Conservation (phyloP, 1,140 invertebrate species). For the Nebria ingens region DNA sequence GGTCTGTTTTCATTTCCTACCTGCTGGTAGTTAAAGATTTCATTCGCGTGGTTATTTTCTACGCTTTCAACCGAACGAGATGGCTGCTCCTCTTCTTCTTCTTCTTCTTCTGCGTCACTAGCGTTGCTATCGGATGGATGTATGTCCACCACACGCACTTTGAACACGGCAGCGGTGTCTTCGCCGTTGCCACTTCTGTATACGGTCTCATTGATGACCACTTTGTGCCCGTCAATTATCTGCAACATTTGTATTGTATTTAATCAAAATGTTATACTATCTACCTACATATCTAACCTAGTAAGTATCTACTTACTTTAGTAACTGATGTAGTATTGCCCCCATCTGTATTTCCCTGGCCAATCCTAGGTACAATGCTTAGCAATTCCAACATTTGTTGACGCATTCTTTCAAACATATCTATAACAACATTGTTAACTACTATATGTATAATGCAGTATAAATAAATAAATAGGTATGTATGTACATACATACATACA, state of each 20-base stretch:
- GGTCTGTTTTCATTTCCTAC: neutral
- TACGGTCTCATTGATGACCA: neutral
- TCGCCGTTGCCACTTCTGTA: neutral
- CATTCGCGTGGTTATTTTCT: neutral
- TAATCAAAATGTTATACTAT: neutral
- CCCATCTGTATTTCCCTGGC: neutral
- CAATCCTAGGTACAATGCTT: neutral
- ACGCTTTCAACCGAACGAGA: neutral
- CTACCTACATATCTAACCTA: neutral
- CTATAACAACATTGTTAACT: neutral
- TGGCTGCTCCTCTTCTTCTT: neutral
- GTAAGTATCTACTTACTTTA: neutral
- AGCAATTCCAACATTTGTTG: neutral
- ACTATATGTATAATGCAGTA: neutral
- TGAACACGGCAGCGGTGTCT: neutral
- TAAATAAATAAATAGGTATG: neutral
- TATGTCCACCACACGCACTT: neutral
- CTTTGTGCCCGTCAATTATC: neutral
- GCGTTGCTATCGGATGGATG: too few relatives aligned
- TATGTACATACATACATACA: too few relatives aligned
- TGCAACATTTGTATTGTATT: neutral
- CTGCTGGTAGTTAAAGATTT: neutral
- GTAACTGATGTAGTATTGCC: neutral
- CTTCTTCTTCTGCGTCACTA: neutral
- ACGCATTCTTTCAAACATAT: constrained; percentile 2